These are phyloP conservation scores for Talpa occidentalis DNA, from an alignment of 2,113 vertebrate genomes.

Conservation along the genomic window DNA sequence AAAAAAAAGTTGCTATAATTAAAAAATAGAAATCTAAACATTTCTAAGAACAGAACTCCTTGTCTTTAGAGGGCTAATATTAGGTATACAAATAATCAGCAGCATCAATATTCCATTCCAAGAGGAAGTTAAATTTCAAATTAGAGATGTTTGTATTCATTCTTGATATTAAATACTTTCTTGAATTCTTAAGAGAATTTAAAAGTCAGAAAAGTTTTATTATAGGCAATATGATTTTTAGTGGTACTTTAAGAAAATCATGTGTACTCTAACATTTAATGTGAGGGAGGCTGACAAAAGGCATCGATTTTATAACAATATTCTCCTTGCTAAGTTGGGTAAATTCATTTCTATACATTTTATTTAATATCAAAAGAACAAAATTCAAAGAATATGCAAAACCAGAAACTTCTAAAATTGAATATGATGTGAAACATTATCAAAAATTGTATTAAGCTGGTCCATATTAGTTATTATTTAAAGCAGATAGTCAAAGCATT, in stretches of 20 bases:
- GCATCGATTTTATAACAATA: constrained; percentile 81
- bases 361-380: constrained; percentile 85
- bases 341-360: constrained; percentile 84
- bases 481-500: constrained; percentile 70
- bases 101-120: not conserved
- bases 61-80: constrained; percentile 30
- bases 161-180: constrained; percentile 41
- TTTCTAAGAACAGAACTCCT: not conserved
- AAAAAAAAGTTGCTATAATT: no score
- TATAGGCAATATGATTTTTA: constrained; percentile 54
- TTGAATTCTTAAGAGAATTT: constrained; percentile 43
- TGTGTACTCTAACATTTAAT: constrained; percentile 30
- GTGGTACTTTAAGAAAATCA: constrained; percentile 60
- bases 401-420: constrained; percentile 80
- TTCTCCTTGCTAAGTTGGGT: constrained; percentile 77
- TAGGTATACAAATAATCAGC: not conserved
- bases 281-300: constrained; percentile 78
- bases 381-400: constrained; percentile 84
- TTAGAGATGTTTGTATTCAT: constrained; percentile 38
- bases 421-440: constrained; percentile 82
- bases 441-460: constrained; percentile 75
- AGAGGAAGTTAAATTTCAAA: constrained; percentile 45
- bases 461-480: constrained; percentile 77
- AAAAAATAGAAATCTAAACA: no score
- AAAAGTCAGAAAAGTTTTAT: constrained; percentile 56